Base-by-base conservation (phyloP, 2,888 invertebrate species). In the Amphipoea lucens region DNA sequence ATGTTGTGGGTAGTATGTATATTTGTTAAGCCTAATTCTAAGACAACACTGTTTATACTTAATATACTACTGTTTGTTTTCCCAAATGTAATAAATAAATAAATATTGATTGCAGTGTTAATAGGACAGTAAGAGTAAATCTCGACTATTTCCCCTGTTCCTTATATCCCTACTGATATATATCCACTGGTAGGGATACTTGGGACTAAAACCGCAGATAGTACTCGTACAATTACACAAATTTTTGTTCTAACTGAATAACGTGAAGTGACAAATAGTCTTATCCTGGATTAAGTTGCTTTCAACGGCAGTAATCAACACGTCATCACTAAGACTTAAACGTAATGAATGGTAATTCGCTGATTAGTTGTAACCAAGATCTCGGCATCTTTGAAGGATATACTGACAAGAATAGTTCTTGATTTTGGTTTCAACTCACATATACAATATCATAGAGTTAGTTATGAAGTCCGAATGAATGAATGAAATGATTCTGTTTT, bases 261-360 rank as follows among this genome's bases (percentile, higher is more conserved):
- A 42, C 36, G 40, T 48, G 63, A 71, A 45, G 17, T n/a, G n/a
- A 84, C 70, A 71, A 36, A 74, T 63, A 14, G 62, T 42, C 45
- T 84, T 40, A 79, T 48, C 80, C 36, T 42, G 70, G 60, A 74
- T 84, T 71, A 83, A 42, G 36, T 71, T 57, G n/a, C n/a, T 74
- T 67, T 74, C 80, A 74, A 20, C 69, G 62, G 48, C 65, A 70
- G 54, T 79, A 67, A 82, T 80, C 63, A 69, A 83, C 84, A 62
- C 62, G 20, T 79, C 84, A 73, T 73, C 73, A 57, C 23, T 48
- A 60, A 63, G 42, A 29, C 57, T 73, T 68, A 29, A 36, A 29
- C 5, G 7, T 23, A 54, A 70, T 78, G 68, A 76, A 83, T 45
- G 14, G 2, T 79, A 69, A 84, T 77, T 65, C n/a, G 0, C 29